Base-by-base conservation (phyloP, 2,888 invertebrate species). In the Amblyteles armatorius region DNA sequence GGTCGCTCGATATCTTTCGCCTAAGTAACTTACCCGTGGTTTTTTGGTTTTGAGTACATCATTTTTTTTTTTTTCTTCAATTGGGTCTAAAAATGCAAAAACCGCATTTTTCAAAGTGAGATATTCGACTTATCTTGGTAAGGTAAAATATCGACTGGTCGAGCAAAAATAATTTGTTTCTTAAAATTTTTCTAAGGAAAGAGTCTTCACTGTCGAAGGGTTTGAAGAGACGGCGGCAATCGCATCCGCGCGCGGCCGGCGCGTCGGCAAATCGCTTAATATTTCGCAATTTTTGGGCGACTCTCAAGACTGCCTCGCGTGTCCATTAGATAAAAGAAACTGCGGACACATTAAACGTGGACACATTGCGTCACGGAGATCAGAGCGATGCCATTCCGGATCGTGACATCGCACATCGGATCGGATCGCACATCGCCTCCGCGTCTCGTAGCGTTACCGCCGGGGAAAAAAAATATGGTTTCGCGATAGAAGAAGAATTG, bases 401-500 rank as follows among this genome's bases (percentile, higher is more conserved):
- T 78, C 68, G 29, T 48, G 44, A 77, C n/a, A n/a, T n/a, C n/a
- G n/a, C n/a, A n/a, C n/a, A n/a, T n/a, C n/a, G n/a, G n/a, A n/a
- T n/a, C n/a, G n/a, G n/a, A n/a, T n/a, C n/a, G 33, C 71, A 40
- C 65, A 63, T 63, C 44, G 22, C 48, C 72, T 22, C n/a, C 22
- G 48, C 16, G 19, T 36, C 29, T 69, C 26, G 26, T 33, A 19
- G 52, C 40, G 40, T 57, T 65, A 72, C 48, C 48, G 44, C 48
- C 55, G 50, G 22, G 48, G 68, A 82, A 82, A 63, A 29, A 63
- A 29, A 63, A 29, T n/a, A 78, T 67, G 77, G 44, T 67, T 60
- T 52, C 67, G 36, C 72, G 48, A 72, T 68, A 48, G 26, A 72
- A 40, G 76, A 29, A 40, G 55, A 71, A 82, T 44, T 71, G 71